Percentiles rank a stretch among this genome's conserved stretches.
These are phyloP conservation scores for Pycnomerus fuliginosus DNA, from an alignment of 2,888 invertebrate genomes.

Conservation along the genomic window DNA sequence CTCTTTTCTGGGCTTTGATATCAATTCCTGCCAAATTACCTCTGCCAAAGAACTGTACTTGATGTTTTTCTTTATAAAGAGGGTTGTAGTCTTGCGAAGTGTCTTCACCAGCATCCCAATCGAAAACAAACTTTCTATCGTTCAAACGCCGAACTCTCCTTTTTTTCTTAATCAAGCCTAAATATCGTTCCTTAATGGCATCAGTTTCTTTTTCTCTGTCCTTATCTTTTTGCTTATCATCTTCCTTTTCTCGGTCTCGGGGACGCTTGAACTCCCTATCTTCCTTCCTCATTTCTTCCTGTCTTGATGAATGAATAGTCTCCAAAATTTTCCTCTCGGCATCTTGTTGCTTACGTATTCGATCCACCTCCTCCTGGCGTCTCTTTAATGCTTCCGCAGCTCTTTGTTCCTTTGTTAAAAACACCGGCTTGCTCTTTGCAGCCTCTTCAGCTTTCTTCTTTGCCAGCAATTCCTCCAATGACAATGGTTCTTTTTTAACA, in stretches of 20 bases:
- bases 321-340: constrained; percentile 58
- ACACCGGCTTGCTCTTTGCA: constrained; percentile 93
- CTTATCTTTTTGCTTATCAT: constrained; percentile 64
- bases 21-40: constrained; percentile 98
- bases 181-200: constrained; percentile 93
- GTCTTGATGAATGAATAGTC: constrained; percentile 39
- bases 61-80: constrained; percentile 94
- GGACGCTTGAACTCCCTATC: constrained; percentile 50
- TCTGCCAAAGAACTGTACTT: constrained; percentile 96
- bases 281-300: constrained; percentile 43
- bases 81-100: constrained; percentile 97
- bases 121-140: constrained; percentile 99
- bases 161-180: constrained; percentile 92
- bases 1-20: constrained; percentile 92
- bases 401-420: constrained; percentile 94
- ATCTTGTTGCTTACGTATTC: constrained; percentile 70
- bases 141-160: constrained; percentile 89
- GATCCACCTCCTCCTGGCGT: constrained; percentile 86
- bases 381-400: constrained; percentile 85
- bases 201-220: constrained; percentile 92
- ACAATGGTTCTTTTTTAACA: constrained; percentile 80
- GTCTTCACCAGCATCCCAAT: constrained; percentile 99
- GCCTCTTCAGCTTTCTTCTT: constrained; percentile 97
- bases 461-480: constrained; percentile 91
- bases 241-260: constrained; percentile 54